Conservation (phyloP, 2,888 invertebrate genomes). For the Drosophila quinaria region DNA sequence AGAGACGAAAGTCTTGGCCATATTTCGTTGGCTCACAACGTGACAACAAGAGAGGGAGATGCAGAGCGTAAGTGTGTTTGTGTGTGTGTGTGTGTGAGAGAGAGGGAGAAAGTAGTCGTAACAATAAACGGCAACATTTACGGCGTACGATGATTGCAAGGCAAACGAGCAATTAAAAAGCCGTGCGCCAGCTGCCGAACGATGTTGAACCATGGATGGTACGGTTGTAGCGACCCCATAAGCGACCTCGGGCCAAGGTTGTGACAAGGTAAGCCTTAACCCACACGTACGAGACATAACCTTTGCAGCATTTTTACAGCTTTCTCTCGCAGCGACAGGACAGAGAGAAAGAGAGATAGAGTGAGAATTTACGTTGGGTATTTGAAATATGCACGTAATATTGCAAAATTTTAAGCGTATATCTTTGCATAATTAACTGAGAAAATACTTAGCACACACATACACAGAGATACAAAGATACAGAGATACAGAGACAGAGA, state of each 20-base stretch:
- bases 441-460: conserved; percentile 73
- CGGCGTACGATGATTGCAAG: conserved; percentile 75
- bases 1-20: conserved; percentile 58
- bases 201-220: not conserved
- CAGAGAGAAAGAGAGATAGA: not conserved
- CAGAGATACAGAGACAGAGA: conserved; percentile 6
- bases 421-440: conserved; percentile 81
- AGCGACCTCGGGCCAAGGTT: conserved; percentile 44
- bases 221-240: conserved; percentile 6
- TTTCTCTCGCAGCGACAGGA: conserved; percentile 45
- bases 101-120: conserved; percentile 32
- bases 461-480: conserved; percentile 20
- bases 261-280: conserved; percentile 45
- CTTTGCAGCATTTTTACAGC: conserved; percentile 73
- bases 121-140: conserved; percentile 78
- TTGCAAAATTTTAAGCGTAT: conserved; percentile 81
- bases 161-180: conserved; percentile 79
- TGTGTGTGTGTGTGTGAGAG: not conserved
- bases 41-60: conserved; percentile 13
- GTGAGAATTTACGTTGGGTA: conserved; percentile 64
- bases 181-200: conserved; percentile 63
- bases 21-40: conserved; percentile 57
- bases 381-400: conserved; percentile 82
- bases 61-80: not conserved
- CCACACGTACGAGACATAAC: conserved; percentile 55